Evolutionary conservation across 2,797 vertebrate genomes (phyloP).

Genomic region (Xerus rutilus): DNA sequence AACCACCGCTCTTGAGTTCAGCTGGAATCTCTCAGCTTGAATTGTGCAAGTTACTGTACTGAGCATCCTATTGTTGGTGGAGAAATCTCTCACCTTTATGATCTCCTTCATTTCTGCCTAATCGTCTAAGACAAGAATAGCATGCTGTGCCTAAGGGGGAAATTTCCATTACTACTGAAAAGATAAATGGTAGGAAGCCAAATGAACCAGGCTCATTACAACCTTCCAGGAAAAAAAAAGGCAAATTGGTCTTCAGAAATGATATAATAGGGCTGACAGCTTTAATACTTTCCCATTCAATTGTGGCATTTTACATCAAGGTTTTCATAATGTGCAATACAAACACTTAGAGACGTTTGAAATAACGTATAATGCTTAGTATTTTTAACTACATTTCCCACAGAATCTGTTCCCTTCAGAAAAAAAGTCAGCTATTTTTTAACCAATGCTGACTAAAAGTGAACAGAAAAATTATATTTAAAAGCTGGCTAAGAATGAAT

Average conservation of each 20-base stretch:
- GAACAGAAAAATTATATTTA: constrained; percentile 79
- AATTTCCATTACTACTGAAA: constrained; percentile 86
- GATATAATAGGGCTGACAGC: constrained; percentile 83
- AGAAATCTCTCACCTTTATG: constrained; percentile 87
- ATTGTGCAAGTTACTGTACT: constrained; percentile 57
- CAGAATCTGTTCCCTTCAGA: constrained; percentile 49
- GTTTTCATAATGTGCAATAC: constrained; percentile 81
- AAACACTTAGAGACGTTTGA: constrained; percentile 84
- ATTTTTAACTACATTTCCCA: constrained; percentile 79
- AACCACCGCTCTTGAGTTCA: constrained; percentile 68
- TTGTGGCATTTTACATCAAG: constrained; percentile 81
- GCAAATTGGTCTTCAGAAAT: constrained; percentile 86
- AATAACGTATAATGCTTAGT: constrained; percentile 80
- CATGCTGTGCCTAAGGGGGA: constrained; percentile 82
- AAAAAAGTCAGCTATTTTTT: constrained; percentile 71
- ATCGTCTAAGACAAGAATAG: constrained; percentile 87
- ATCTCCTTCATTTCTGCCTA: constrained; percentile 86
- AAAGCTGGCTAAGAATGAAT: constrained; percentile 73
- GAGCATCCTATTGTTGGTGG: constrained; percentile 78
- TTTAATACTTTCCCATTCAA: constrained; percentile 85
- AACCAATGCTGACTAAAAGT: constrained; percentile 71
- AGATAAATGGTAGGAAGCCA: constrained; percentile 86
- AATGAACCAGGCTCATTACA: constrained; percentile 86
- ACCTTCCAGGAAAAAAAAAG: constrained; percentile 72
- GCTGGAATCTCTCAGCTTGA: constrained; percentile 72